Evolutionary conservation across 2,888 invertebrate species (phyloP).

Genomic region (Brachyptera putata): DNA sequence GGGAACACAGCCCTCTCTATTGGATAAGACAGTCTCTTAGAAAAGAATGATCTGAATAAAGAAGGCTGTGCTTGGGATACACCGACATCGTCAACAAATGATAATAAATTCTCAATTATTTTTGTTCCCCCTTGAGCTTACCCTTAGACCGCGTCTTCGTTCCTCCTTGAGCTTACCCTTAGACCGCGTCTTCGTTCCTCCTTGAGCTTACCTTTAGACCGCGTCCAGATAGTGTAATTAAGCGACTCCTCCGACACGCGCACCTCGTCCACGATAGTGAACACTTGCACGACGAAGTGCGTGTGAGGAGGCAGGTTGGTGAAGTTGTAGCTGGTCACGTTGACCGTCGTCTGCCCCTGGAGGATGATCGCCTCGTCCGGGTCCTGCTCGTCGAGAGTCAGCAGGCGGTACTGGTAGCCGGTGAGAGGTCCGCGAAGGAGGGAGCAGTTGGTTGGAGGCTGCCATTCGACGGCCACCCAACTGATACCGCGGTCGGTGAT

Average conservation of each 20-base stretch:
- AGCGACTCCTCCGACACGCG: not conserved
- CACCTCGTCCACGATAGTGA: slow-evolving; percentile 27
- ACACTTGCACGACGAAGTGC: slow-evolving; percentile 29
- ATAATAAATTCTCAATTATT: too few species aligned
- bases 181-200: too few species aligned
- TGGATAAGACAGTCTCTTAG: too few species aligned
- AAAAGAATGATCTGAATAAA: too few species aligned
- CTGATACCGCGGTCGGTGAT: slow-evolving; percentile 26
- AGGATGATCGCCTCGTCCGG: slow-evolving; percentile 1
- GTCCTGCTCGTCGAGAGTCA: slow-evolving; percentile 6
- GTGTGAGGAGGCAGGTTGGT: slow-evolving; percentile 27
- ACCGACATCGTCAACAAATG: too few species aligned
- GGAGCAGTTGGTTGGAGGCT: slow-evolving; percentile 30
- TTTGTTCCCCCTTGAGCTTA: too few species aligned
- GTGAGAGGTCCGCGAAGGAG: slow-evolving; percentile 31
- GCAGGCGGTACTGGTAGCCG: slow-evolving; percentile 32
- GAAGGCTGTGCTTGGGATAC: too few species aligned
- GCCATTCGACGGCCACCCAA: slow-evolving; percentile 34
- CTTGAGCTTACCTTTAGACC: slow-evolving; percentile 24
- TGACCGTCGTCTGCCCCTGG: slow-evolving; percentile 21
- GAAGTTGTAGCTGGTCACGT: slow-evolving; percentile 29
- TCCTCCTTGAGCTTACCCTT: too few species aligned
- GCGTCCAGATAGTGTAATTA: slow-evolving; percentile 28
- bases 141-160: too few species aligned
- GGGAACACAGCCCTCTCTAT: too few species aligned